A percentile compares a stretch with the other conserved stretches of the same genome.
Evolutionary conservation across 1,140 invertebrate genomes (phyloP).

Genomic region (Tetragnatha versicolor): DNA sequence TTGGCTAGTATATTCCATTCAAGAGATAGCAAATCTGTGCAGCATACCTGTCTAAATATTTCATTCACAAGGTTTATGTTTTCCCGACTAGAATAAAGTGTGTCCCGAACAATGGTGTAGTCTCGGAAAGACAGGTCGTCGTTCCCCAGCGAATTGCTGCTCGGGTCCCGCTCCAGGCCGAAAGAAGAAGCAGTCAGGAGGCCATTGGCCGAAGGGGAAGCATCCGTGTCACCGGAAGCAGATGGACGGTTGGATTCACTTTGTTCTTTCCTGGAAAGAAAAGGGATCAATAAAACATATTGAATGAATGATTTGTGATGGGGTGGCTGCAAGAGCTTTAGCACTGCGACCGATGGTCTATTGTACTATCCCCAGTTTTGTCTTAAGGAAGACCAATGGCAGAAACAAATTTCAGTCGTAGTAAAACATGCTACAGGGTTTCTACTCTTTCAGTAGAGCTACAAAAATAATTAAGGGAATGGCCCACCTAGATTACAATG

Average conservation of each 20-base stretch:
- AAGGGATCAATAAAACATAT: not conserved
- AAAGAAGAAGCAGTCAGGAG: constrained; percentile 23
- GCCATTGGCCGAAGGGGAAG: not conserved
- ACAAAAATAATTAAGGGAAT: too few relatives aligned
- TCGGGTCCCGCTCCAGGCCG: constrained; percentile 33
- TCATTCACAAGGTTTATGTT: constrained; percentile 96
- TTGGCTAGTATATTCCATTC: too few relatives aligned
- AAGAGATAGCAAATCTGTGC: too few relatives aligned
- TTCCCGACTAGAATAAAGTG: constrained; percentile 85
- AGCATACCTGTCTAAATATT: constrained; percentile 83
- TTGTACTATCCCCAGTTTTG: too few relatives aligned
- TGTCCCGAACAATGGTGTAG: constrained; percentile 76
- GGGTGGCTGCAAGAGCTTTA: too few relatives aligned
- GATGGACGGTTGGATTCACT: constrained; percentile 49
- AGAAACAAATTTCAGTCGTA: too few relatives aligned
- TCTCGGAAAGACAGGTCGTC: constrained; percentile 34
- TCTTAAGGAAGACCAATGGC: too few relatives aligned
- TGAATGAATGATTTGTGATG: too few relatives aligned
- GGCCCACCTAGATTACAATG: too few relatives aligned
- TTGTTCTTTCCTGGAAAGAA: constrained; percentile 25
- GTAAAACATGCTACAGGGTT: too few relatives aligned
- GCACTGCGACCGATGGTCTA: too few relatives aligned
- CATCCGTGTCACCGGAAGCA: not conserved
- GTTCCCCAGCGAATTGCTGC: constrained; percentile 44
- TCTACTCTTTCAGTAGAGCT: too few relatives aligned